A percentile compares a stretch with the other conserved stretches of the same genome.
phyloP scores from a whole-genome alignment of 2,113 vertebrate species.

The Gavialis gangeticus region DNA sequence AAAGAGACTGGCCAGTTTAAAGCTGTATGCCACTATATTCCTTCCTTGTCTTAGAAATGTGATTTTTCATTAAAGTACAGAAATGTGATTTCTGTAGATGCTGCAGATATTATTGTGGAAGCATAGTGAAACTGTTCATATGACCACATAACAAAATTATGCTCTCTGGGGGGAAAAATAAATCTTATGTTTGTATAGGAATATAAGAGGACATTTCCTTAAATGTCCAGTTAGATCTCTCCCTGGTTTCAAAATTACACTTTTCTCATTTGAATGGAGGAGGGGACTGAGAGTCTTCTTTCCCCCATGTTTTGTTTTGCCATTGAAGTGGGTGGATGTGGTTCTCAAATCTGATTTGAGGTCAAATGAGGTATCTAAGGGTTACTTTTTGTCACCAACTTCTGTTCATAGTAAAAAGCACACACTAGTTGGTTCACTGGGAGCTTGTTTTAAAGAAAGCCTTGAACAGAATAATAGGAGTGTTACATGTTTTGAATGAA shows the following conservation, averaged over 20 bases:
- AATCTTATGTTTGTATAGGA: too few species aligned
- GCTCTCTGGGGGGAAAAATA: too few species aligned
- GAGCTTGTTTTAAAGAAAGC: background rate
- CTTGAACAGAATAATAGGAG: background rate
- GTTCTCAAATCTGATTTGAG: background rate
- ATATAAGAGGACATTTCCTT: background rate
- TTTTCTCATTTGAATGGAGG: background rate
- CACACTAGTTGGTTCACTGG: background rate
- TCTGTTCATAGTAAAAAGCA: background rate
- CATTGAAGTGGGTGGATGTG: too few species aligned
- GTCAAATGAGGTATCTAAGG: background rate
- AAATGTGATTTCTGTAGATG: background rate
- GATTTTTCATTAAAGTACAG: constrained; percentile 26
- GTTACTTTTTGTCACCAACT: background rate
- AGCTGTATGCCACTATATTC: background rate
- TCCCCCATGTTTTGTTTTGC: too few species aligned
- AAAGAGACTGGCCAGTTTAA: constrained; percentile 20
- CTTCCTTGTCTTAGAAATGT: background rate
- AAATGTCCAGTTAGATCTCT: constrained; percentile 11
- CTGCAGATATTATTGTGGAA: constrained; percentile 2
- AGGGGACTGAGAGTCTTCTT: too few species aligned
- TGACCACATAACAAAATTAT: too few species aligned
- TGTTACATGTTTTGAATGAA: background rate
- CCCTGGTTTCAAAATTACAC: background rate
- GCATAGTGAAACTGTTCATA: background rate